Conservation (phyloP, 2,888 invertebrate genomes). For the Limnephilus lunatus region DNA sequence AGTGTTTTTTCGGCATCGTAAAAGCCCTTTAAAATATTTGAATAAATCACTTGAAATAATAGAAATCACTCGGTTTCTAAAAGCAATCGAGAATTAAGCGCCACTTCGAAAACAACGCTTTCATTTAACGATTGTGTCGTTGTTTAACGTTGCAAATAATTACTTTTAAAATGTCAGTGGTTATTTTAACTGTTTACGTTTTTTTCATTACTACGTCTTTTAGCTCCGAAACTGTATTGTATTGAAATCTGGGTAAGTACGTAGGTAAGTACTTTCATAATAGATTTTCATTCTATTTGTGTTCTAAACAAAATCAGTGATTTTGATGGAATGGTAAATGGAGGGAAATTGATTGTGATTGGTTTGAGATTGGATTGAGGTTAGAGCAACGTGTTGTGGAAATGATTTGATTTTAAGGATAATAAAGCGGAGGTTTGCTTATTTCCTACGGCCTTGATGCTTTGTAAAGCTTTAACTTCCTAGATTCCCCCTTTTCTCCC, state of each 20-base stretch:
- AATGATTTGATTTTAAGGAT: neutral
- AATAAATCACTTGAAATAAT: slow-evolving; percentile 2
- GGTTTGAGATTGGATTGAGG: neutral
- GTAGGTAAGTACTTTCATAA: too few relatives aligned
- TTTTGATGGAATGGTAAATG: neutral
- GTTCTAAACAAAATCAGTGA: neutral
- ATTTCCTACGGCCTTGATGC: neutral
- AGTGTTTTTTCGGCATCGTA: neutral
- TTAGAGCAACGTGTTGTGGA: neutral
- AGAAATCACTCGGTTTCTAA: neutral
- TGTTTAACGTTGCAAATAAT: neutral
- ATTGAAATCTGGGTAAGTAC: neutral
- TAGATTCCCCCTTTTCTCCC: neutral
- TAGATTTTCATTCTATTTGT: neutral
- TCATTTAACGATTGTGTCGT: neutral
- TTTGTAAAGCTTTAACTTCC: neutral
- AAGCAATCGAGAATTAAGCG: neutral
- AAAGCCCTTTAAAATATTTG: neutral
- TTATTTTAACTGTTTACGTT: neutral
- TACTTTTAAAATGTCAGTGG: neutral
- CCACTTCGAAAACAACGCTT: neutral
- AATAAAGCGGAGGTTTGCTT: neutral
- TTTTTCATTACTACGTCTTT: too few relatives aligned
- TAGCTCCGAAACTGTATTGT: neutral
- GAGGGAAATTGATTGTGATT: neutral